phyloP scores from a whole-genome alignment of 2,797 vertebrate species.

The Melanogrammus aeglefinus region DNA sequence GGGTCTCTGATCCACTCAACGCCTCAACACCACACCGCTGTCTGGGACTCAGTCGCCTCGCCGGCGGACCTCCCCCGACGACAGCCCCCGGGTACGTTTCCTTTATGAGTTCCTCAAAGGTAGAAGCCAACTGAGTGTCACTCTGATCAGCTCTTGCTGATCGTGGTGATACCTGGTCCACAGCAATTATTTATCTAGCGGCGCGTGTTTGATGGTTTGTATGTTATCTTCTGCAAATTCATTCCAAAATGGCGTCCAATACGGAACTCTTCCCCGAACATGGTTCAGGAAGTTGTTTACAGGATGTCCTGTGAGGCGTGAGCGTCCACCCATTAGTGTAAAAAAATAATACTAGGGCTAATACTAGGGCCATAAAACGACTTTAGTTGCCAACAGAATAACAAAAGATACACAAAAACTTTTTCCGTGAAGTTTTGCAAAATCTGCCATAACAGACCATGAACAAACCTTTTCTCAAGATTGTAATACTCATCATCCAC shows the following conservation, averaged over 20 bases:
- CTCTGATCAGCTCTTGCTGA: too few relatives aligned
- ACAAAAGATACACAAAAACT: neutral
- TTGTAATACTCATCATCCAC: constrained; percentile 40
- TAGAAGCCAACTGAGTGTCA: neutral
- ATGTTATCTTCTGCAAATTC: neutral
- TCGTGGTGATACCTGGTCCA: too few relatives aligned
- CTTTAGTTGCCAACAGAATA: neutral
- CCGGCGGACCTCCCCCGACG: neutral
- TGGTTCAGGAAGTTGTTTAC: too few relatives aligned
- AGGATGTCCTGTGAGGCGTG: too few relatives aligned
- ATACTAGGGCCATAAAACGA: neutral
- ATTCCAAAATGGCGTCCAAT: too few relatives aligned
- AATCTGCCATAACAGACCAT: neutral
- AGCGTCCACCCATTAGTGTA: too few relatives aligned
- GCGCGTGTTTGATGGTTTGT: too few relatives aligned
- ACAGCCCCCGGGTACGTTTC: neutral
- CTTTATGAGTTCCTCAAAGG: neutral
- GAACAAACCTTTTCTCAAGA: neutral
- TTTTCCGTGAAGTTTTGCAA: neutral
- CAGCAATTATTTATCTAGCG: too few relatives aligned
- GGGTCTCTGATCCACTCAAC: neutral
- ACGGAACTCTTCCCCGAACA: too few relatives aligned
- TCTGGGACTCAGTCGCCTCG: neutral
- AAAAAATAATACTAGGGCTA: neutral
- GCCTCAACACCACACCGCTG: neutral